Evolutionary conservation across 2,113 vertebrate genomes (phyloP).

Genomic region (Apteryx mantelli): DNA sequence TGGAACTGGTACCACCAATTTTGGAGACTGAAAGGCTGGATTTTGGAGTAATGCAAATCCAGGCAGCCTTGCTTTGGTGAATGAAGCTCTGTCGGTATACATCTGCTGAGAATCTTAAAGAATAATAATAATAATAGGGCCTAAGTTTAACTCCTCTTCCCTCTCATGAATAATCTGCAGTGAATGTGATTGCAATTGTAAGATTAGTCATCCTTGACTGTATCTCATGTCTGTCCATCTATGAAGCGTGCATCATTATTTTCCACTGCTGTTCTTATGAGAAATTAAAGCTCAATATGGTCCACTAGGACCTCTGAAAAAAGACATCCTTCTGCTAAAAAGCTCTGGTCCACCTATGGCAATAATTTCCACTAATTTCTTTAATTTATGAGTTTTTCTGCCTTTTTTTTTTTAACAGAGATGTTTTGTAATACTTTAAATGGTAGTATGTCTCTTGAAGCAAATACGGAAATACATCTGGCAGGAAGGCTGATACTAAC

Average conservation of each 20-base stretch:
- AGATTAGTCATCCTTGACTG: neutral
- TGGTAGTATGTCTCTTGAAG: neutral
- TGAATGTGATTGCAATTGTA: neutral
- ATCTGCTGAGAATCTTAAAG: neutral
- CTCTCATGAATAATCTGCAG: conserved; percentile 4
- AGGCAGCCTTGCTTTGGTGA: neutral
- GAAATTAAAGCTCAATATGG: neutral
- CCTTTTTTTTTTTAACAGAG: neutral
- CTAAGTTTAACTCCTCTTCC: neutral
- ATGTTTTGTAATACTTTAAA: neutral
- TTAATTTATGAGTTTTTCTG: neutral
- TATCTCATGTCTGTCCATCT: neutral
- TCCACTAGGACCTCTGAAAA: neutral
- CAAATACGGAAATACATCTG: conserved; percentile 5
- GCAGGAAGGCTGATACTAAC: neutral
- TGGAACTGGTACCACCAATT: neutral
- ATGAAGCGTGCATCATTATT: neutral
- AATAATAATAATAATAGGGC: neutral
- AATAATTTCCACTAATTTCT: neutral
- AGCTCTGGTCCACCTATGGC: neutral
- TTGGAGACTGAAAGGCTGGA: neutral
- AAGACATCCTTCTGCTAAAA: neutral
- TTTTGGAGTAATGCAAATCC: neutral
- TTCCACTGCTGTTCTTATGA: neutral
- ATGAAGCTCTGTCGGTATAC: neutral